Evolutionary conservation across 2,113 vertebrate species (phyloP), one percentile per base, ranked within the genome.

Genomic region (Trichomycterus rosablanca): DNA sequence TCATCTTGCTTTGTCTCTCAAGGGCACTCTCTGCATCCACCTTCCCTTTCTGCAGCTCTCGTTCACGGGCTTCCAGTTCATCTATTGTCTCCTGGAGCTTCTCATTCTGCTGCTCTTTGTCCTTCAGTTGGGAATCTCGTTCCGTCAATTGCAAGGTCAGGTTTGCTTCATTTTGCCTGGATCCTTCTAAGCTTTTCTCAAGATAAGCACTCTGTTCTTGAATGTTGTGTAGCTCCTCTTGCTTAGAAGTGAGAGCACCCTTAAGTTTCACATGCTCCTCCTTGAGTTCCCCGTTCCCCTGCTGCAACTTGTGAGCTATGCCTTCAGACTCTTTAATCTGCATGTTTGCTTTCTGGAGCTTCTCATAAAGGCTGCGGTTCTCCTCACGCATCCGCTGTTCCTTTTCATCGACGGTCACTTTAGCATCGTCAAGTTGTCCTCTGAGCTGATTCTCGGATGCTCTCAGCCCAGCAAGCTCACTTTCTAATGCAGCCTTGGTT

Each of bases 401-500:
- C 61, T 81, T 87, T 58, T 84, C 75, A 43, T 84, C 86, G 64
- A 83, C 84, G 0, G 76, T 88, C 52, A 86, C 71, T 63, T 79
- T 64, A 16, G 85, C 62, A 19, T 88, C 81, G 0, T 81, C 78
- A 30, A 83, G 59, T 65, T 89, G 89, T 18, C 76, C 72, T 63
- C 79, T 83, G 50, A 93, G 79, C 34, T 90, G 89, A 61, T 91
- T 92, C 75, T 92, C 90, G 9, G 87, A 89, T 1, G 86, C 87
- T 49, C 77, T 83, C n/a, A 92, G 67, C 16, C 28, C 54, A 51
- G 83, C 81, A 42, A 89, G 23, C 23, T 91, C 80, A 0, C 49
- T 74, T 78, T 93, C 89, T n/a, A 88, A 68, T 1, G 50, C 74
- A 2, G 58, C 49, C 58, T 78, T 80, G 60, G 70, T 83, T 50